Evolutionary conservation across 2,797 vertebrate species (phyloP), one percentile per base, ranked within the genome.

Genomic region (Pseudocheirus occidentalis): DNA sequence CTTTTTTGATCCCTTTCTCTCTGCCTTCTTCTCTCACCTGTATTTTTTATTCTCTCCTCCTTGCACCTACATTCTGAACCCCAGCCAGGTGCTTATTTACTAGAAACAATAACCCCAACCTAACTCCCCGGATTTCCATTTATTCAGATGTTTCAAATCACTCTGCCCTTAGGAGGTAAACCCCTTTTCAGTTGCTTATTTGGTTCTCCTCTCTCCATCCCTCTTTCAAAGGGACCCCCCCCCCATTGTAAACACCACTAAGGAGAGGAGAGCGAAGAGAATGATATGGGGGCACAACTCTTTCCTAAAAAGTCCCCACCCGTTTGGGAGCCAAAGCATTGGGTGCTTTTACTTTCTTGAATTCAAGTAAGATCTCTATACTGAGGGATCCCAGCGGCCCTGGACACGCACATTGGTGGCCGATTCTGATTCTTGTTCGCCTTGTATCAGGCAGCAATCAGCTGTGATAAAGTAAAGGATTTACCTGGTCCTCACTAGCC

Each of bases 151-250:
- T 53, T 94, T 95, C 96, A 54, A 81, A 57, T 96, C 87, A 34
- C 34, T 10, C 58, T 50, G 90, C 46, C 91, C 53, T 92, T 95
- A 46, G 12, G 90, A 53, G 29, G 24, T 90, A 52, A 90, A 16
- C 52, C 16, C 58, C 96, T 95, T 94, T 57, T 95, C 94, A 94
- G 91, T 94, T 66, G 96, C 95, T 93, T 93, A 40, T 21, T n/a
- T 6, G 24, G 56, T 18, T 55, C 14, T 52, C 40, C 29, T 93
- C 54, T 95, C 92, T 58, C 54, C 62, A 59, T 90, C 24, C 18
- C 40, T 40, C 10, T 91, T 29, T 50, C 46, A 54, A 46, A 90
- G 16, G 28, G 94, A 92, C 55, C 31, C 29, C 29, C 53, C 31
- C 90, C 14, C 5, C 40, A 46, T 94, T 90, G 40, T 21, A 91